Conservation (phyloP, 2,888 invertebrate species). For the Andricus curvator region DNA sequence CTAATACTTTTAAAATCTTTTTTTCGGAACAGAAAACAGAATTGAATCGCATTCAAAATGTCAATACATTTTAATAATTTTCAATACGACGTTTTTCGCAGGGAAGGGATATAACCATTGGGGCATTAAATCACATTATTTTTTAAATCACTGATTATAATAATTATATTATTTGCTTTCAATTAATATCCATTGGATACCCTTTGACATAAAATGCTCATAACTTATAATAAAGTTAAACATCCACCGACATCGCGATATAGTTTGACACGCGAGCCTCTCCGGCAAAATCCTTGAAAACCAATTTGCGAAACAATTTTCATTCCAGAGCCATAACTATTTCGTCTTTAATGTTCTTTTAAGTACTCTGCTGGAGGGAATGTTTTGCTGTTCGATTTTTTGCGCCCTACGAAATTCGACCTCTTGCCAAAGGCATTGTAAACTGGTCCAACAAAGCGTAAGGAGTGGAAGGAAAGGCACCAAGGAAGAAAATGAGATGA, state of each 20-base stretch:
- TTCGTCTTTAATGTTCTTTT: slow-evolving; percentile 13
- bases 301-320: slow-evolving; percentile 30
- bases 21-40: no score
- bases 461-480: neutral
- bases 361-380: neutral
- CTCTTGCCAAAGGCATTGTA: slow-evolving; percentile 56
- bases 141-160: no score
- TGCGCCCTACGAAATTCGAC: slow-evolving; percentile 31
- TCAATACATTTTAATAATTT: no score
- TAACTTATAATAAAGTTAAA: no score
- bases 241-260: neutral
- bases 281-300: neutral
- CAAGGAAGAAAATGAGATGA: neutral
- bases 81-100: no score
- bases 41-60: no score
- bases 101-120: no score
- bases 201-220: no score
- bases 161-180: no score
- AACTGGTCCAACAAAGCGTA: slow-evolving; percentile 42
- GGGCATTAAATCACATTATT: no score
- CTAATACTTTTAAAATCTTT: no score
- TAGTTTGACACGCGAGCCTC: slow-evolving; percentile 3
- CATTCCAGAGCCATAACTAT: slow-evolving; percentile 17
- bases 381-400: slow-evolving; percentile 24
- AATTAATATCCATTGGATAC: no score